Evolutionary conservation across 2,113 vertebrate species (phyloP).

Genomic region (Pachypanchax playfairii): DNA sequence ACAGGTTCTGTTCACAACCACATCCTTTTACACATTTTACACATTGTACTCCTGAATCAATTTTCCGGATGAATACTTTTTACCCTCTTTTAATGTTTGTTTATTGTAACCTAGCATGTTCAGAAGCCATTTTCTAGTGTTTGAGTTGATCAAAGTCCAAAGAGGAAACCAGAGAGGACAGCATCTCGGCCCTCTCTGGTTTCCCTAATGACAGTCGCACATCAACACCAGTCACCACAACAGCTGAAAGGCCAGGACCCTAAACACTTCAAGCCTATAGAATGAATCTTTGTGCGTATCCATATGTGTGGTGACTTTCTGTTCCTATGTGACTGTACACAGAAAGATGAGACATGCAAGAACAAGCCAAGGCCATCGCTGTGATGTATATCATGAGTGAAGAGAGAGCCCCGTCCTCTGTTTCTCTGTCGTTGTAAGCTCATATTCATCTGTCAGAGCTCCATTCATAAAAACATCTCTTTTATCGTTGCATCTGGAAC

Average conservation of each 20-base stretch:
- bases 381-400: constrained; percentile 58
- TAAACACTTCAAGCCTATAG: constrained; percentile 62
- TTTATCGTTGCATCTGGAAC: constrained; percentile 78
- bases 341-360: constrained; percentile 55
- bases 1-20: constrained; percentile 14
- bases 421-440: constrained; percentile 68
- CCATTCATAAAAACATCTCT: constrained; percentile 76
- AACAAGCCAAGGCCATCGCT: constrained; percentile 36
- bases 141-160: constrained; percentile 42
- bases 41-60: neutral
- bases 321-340: constrained; percentile 43
- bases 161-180: constrained; percentile 47
- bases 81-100: neutral
- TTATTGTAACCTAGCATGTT: constrained; percentile 15
- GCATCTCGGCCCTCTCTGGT: constrained; percentile 37
- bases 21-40: constrained; percentile 11
- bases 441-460: constrained; percentile 68
- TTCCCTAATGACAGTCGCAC: constrained; percentile 51
- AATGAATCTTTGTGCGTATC: constrained; percentile 42
- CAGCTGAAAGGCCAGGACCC: constrained; percentile 58
- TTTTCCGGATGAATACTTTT: constrained; percentile 3
- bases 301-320: constrained; percentile 23
- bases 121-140: constrained; percentile 4
- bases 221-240: constrained; percentile 50
- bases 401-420: constrained; percentile 64